Base-by-base conservation (phyloP, 2,113 vertebrate genomes). In the Acrocephalus arundinaceus region DNA sequence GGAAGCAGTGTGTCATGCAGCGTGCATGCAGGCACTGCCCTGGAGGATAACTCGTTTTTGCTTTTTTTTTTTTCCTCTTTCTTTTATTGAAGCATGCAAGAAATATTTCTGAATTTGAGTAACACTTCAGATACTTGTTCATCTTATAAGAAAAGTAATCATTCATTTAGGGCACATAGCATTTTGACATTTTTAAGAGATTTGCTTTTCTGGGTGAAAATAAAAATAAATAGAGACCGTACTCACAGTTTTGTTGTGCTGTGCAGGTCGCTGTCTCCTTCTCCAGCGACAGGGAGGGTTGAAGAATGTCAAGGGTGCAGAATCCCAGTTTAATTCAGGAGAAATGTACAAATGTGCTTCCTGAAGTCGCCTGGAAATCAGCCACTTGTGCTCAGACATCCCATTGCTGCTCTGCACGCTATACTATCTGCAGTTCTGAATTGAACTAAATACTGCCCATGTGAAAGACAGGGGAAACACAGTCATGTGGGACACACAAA, bases 361-460 rank as follows among this genome's bases (percentile, higher is more conserved):
- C 28, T 57, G 86, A 94, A 97, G 97, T 96, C 94, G 54, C 94
- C 84, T 79, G 89, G 90, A 96, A 96, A 96, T 96, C 97, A 86
- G 97, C 75, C 96, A 94, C 96, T 97, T 94, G 87, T 83, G 96
- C 96, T 73, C 97, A 78, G 96, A 97, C 98, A 98, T 98, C 98
- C 98, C 97, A 97, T 92, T 87, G 97, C 97, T 96, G 96, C 97
- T 95, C 97, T 95, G 97, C 97, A 97, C 85, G 97, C 97, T 98
- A 94, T 93, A 98, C 98, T 97, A 97, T 97, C 98, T 97, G 98
- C 98, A 97, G 98, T 98, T 98, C 97, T 98, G 97, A 98, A 98
- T 98, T 97, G 98, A 98, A 98, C 97, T 97, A 94, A 97, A 97
- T 97, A 95, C 97, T 97, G 97, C 97, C 97, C 97, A 96, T 97